A percentile compares a stretch with the other conserved stretches of the same genome.
These are phyloP conservation scores for Wasmannia auropunctata DNA, from an alignment of 1,140 invertebrate species.

Conservation along the genomic window DNA sequence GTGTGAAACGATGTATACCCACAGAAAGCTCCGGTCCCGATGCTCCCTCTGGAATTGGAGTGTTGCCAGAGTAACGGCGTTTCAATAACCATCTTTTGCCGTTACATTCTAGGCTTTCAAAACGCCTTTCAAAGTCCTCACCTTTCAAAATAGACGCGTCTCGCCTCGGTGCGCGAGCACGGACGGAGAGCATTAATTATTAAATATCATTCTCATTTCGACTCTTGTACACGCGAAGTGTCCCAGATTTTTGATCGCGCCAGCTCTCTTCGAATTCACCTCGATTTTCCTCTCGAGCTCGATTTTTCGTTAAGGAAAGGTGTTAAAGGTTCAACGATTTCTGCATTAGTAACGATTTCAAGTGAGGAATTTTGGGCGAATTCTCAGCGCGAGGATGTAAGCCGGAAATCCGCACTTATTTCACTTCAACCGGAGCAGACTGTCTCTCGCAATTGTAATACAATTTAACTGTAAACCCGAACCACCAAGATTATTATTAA, in stretches of 20 bases:
- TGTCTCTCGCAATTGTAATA: not conserved
- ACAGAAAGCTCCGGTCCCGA: slow-evolving; percentile 45
- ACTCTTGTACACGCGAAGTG: not conserved
- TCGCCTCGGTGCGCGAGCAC: not conserved
- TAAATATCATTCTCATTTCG: slow-evolving; percentile 22
- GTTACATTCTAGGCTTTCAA: slow-evolving; percentile 22
- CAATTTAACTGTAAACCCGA: not conserved
- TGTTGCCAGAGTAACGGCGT: slow-evolving; percentile 43
- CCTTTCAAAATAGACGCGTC: slow-evolving; percentile 14
- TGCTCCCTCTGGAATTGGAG: slow-evolving; percentile 56
- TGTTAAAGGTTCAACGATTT: not conserved
- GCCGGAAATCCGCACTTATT: not conserved
- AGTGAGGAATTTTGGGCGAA: not conserved
- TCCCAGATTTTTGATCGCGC: not conserved
- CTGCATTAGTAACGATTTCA: not conserved
- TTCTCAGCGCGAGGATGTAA: not conserved
- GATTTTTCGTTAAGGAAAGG: not conserved
- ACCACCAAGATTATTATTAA: not conserved
- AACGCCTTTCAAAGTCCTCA: slow-evolving; percentile 4
- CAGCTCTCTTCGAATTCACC: not conserved
- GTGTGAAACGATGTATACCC: slow-evolving; percentile 51
- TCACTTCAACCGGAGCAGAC: not conserved
- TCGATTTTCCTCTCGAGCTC: not conserved
- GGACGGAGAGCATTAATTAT: slow-evolving; percentile 11
- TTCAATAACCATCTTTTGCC: slow-evolving; percentile 56